Percentiles rank a stretch among this genome's conserved stretches.
These are phyloP conservation scores for Lithobius niger DNA, from an alignment of 1,140 invertebrate species.

Conservation along the genomic window DNA sequence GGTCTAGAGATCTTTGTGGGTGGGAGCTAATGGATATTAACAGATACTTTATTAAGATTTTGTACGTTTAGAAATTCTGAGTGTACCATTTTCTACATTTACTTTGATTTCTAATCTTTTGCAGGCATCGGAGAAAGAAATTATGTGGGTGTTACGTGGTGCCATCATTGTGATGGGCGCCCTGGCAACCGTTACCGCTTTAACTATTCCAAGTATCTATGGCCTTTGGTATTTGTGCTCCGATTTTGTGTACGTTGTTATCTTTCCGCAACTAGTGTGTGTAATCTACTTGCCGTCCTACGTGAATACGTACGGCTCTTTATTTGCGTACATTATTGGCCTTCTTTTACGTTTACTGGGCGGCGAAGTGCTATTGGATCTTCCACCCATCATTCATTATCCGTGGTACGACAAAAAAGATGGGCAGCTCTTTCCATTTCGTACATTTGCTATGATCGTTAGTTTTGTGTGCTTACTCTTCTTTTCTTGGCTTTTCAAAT, in stretches of 20 bases:
- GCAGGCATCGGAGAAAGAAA: conserved; percentile 56
- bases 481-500: conserved; percentile 49
- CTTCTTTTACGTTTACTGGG: conserved; percentile 50
- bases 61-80: no score
- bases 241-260: conserved; percentile 63
- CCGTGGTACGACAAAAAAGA: conserved; percentile 56
- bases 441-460: conserved; percentile 70
- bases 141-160: conserved; percentile 57
- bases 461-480: conserved; percentile 56
- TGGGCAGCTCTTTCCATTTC: conserved; percentile 69
- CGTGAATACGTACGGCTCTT: conserved; percentile 63
- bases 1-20: no score
- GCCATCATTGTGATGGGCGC: conserved; percentile 52
- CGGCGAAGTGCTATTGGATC: conserved; percentile 68
- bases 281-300: conserved; percentile 52
- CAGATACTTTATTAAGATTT: no score
- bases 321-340: conserved; percentile 49
- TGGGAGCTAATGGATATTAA: no score
- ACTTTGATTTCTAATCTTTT: conserved; percentile 19
- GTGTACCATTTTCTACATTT: no score
- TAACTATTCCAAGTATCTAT: conserved; percentile 60
- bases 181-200: conserved; percentile 52
- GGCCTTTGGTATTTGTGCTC: conserved; percentile 63
- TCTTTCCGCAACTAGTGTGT: conserved; percentile 67
- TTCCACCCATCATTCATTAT: conserved; percentile 72